Conservation (phyloP, 2,113 vertebrate species). For the Anthoscopus minutus region DNA sequence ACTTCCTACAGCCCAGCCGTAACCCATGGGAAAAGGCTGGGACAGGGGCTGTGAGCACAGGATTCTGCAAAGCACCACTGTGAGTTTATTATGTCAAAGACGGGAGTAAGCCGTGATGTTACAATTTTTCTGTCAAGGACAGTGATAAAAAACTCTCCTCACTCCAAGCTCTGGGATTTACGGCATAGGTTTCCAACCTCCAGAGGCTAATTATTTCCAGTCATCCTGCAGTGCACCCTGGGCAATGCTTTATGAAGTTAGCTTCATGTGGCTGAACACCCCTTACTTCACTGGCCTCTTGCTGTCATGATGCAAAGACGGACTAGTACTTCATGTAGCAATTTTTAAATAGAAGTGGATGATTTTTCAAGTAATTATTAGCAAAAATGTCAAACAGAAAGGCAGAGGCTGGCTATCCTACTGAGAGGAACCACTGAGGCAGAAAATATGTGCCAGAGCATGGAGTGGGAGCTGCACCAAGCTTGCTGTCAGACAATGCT, state of each 20-base stretch:
- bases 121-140: conserved; percentile 55
- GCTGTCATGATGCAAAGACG: conserved; percentile 58
- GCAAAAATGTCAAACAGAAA: conserved; percentile 65
- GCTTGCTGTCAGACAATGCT: conserved; percentile 48
- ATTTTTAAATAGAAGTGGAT: conserved; percentile 65
- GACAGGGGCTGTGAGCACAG: not conserved
- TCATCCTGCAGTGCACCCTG: conserved; percentile 57
- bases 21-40: not conserved
- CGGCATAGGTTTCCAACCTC: conserved; percentile 56
- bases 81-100: conserved; percentile 54
- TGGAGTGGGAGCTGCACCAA: conserved; percentile 13
- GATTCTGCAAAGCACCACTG: not conserved
- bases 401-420: conserved; percentile 56
- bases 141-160: conserved; percentile 31
- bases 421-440: conserved; percentile 65
- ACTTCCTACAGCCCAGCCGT: not conserved
- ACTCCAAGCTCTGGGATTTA: conserved; percentile 48
- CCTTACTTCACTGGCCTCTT: conserved; percentile 57
- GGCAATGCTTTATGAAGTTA: conserved; percentile 66
- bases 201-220: conserved; percentile 71
- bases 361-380: conserved; percentile 71
- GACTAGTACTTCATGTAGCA: conserved; percentile 55
- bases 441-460: conserved; percentile 48
- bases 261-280: conserved; percentile 58
- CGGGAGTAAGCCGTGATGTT: conserved; percentile 10